Base-by-base conservation (phyloP, 2,888 invertebrate genomes). In the Dorcus hopei region DNA sequence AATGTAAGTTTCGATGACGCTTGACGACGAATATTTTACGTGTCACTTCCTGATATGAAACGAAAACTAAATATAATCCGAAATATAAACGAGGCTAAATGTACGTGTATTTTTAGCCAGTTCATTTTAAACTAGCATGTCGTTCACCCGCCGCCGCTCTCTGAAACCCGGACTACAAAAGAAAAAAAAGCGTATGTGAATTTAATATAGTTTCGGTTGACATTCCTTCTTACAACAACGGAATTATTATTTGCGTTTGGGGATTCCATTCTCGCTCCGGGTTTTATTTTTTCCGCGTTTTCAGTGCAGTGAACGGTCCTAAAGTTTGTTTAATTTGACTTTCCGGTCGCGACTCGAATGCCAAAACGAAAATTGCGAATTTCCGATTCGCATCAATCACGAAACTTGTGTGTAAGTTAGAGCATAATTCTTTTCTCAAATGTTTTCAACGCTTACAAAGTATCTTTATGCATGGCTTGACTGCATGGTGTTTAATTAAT, bases 51-150 rank as follows among this genome's bases (percentile, higher is more conserved):
- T 33, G 26, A 33, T 33, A 33, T 33, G 26, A 33, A 33, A 33
- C 26, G 26, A 11, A 45, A 45, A 45, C 45, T 45, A 45, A 11
- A 45, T 45, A 45, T 45, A 45, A 11, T 11, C 45, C 14, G 45
- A 45, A 45, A 23, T 11, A 9, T 9, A 33, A 45, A 19, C 19
- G 45, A 45, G 9, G 45, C 23, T 45, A 11, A 45, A 45, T 45
- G 45, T 45, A 23, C 23, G 8, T 55, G 47, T 66, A 66, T 66
- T 66, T 66, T 66, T 66, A 64, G 64, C 58, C 59, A 61, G 62
- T 66, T 61, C 64, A 62, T 61, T 63, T 66, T 64, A 66, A 66
- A 66, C 66, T 58, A 59, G 50, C 64, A 54, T 61, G 66, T 66
- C 66, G 64, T 66, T 66, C 64, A 66, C 66, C 66, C 64, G 61